Percentiles rank a stretch among this genome's conserved stretches.
Evolutionary conservation across 2,888 invertebrate species (phyloP).

Genomic region (Therioaphis trifolii): DNA sequence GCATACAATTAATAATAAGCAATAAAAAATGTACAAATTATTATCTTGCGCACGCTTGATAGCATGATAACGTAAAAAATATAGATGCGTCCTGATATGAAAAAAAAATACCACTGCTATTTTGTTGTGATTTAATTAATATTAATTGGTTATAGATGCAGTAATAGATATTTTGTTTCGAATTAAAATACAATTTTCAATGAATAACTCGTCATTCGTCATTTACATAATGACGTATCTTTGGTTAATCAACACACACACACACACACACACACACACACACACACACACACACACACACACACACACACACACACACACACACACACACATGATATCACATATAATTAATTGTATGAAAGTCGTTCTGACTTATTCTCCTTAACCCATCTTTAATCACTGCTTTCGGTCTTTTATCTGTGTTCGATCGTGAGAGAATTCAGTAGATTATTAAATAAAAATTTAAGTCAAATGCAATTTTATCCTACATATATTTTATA

Average conservation of each 20-base stretch:
- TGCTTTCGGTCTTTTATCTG: background rate
- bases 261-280: too few relatives aligned
- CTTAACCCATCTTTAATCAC: background rate
- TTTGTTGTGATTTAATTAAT: background rate
- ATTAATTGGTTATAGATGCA: background rate
- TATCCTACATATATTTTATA: too few relatives aligned
- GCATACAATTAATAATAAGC: background rate
- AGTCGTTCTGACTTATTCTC: background rate
- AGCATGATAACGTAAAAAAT: too few relatives aligned
- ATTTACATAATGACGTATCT: background rate
- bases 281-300: too few relatives aligned
- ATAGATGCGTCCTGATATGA: too few relatives aligned
- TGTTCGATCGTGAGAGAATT: background rate
- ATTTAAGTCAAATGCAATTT: too few relatives aligned
- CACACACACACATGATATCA: too few relatives aligned
- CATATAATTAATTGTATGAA: too few relatives aligned
- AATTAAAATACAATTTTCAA: background rate
- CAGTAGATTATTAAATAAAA: background rate
- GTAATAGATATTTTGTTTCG: background rate
- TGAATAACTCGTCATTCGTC: too few relatives aligned
- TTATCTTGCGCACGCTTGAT: background rate
- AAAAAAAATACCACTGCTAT: too few relatives aligned
- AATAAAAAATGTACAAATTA: slow-evolving; percentile 3
- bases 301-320: too few relatives aligned
- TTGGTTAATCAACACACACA: background rate